phyloP scores from a whole-genome alignment of 2,113 vertebrate species.

The Aplodontia rufa region DNA sequence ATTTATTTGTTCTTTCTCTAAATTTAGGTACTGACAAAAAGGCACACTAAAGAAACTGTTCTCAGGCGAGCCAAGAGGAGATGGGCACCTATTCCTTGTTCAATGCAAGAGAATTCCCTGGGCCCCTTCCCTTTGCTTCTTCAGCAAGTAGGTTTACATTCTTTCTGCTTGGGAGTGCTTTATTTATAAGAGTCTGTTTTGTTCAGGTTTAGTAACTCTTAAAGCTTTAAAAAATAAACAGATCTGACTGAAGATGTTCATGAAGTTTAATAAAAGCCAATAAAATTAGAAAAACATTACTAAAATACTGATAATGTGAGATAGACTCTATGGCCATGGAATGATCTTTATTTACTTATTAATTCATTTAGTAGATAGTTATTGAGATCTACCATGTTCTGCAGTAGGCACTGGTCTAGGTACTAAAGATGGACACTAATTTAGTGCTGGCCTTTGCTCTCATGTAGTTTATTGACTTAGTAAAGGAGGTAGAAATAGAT shows the following conservation, averaged over 20 bases:
- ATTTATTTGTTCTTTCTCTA: constrained; percentile 10
- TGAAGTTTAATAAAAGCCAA: background rate
- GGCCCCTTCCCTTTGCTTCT: constrained; percentile 87
- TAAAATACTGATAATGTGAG: background rate
- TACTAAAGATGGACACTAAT: background rate
- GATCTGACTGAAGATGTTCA: background rate
- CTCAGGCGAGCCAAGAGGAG: constrained; percentile 90
- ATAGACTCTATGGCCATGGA: background rate
- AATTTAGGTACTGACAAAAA: constrained; percentile 71
- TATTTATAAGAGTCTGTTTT: background rate
- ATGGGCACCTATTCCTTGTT: constrained; percentile 91
- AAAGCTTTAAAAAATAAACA: background rate
- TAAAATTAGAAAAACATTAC: background rate
- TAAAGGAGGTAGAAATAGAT: background rate
- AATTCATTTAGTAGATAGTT: background rate
- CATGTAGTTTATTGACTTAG: background rate
- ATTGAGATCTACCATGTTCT: background rate
- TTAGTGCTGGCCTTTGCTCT: background rate
- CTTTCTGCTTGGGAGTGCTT: background rate
- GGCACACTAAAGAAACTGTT: constrained; percentile 77
- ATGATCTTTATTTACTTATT: background rate
- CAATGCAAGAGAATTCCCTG: constrained; percentile 87
- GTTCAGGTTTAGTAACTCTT: background rate
- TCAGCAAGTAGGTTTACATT: constrained; percentile 83
- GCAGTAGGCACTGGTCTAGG: background rate